phyloP scores from a whole-genome alignment of 1,140 invertebrate species.

The Ctenoplectra terminalis region DNA sequence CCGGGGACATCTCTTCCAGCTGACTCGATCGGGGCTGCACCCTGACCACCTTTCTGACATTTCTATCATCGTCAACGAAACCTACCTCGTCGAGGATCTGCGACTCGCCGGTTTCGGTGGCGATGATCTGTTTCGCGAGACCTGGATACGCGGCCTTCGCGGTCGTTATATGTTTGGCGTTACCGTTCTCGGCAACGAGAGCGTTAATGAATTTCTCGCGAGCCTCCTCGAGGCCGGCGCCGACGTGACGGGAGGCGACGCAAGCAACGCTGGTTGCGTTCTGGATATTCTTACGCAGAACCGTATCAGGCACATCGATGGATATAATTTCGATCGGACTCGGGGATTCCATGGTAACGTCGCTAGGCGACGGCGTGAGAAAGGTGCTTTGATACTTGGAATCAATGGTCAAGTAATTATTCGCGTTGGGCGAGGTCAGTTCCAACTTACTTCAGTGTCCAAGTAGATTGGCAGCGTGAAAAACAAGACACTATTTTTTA shows the following conservation, averaged over 20 bases:
- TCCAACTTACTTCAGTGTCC: conserved; percentile 81
- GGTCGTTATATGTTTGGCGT: conserved; percentile 75
- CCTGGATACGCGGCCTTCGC: conserved; percentile 80
- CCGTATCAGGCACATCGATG: conserved; percentile 81
- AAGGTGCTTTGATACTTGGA: conserved; percentile 77
- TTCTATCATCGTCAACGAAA: conserved; percentile 54
- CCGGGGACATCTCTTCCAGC: conserved; percentile 16
- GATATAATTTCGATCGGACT: conserved; percentile 81
- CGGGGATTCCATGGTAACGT: conserved; percentile 83
- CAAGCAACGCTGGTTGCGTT: conserved; percentile 65
- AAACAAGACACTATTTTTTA: conserved; percentile 66
- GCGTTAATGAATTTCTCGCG: conserved; percentile 73
- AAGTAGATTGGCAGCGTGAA: conserved; percentile 77
- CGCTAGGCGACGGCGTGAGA: conserved; percentile 84
- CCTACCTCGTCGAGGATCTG: conserved; percentile 83
- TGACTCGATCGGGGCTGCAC: conserved; percentile 49
- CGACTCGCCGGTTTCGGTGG: conserved; percentile 80
- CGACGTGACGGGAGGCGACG: conserved; percentile 49
- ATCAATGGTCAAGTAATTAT: conserved; percentile 76
- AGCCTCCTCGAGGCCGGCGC: conserved; percentile 72
- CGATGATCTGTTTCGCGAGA: conserved; percentile 84
- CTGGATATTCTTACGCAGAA: conserved; percentile 79
- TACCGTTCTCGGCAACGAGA: conserved; percentile 71
- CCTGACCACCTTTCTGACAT: conserved; percentile 50
- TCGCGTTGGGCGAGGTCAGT: conserved; percentile 73